Conservation (phyloP, 2,888 invertebrate species). For the Acleris emargana region DNA sequence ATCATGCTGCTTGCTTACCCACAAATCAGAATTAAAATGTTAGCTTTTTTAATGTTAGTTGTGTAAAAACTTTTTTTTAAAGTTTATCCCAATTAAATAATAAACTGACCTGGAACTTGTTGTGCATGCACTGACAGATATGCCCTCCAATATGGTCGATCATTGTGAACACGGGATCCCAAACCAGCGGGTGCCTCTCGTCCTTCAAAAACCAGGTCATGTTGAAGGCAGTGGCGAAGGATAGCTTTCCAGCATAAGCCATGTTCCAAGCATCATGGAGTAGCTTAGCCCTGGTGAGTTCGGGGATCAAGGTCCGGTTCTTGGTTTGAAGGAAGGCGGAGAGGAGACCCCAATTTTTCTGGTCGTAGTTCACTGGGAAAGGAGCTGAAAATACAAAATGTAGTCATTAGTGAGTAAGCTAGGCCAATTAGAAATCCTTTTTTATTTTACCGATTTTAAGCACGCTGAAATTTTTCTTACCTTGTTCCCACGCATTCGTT, state of each 20-base stretch:
- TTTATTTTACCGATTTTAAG: too few relatives aligned
- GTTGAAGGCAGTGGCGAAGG: slow-evolving; percentile 89
- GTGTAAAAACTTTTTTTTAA: too few relatives aligned
- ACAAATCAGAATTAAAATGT: too few relatives aligned
- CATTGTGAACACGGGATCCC: slow-evolving; percentile 93
- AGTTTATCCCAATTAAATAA: background rate
- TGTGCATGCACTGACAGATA: slow-evolving; percentile 85
- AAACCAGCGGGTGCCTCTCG: slow-evolving; percentile 90
- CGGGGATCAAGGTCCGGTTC: slow-evolving; percentile 84
- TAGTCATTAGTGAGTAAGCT: background rate
- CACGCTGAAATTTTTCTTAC: too few relatives aligned
- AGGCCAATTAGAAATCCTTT: too few relatives aligned
- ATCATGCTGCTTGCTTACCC: too few relatives aligned
- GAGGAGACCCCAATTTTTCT: slow-evolving; percentile 89
- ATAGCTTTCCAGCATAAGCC: slow-evolving; percentile 90
- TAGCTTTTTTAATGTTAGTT: too few relatives aligned
- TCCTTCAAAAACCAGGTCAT: slow-evolving; percentile 90
- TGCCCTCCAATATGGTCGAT: slow-evolving; percentile 91
- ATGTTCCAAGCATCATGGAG: slow-evolving; percentile 91
- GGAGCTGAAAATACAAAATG: slow-evolving; percentile 82
- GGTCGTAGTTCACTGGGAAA: slow-evolving; percentile 92
- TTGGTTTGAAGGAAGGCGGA: slow-evolving; percentile 85
- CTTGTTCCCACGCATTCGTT: too few relatives aligned
- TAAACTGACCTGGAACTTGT: slow-evolving; percentile 87
- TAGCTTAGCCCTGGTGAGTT: slow-evolving; percentile 89